phyloP scores from a whole-genome alignment of 2,113 vertebrate genomes.

The Melanotaenia duboulayi region DNA sequence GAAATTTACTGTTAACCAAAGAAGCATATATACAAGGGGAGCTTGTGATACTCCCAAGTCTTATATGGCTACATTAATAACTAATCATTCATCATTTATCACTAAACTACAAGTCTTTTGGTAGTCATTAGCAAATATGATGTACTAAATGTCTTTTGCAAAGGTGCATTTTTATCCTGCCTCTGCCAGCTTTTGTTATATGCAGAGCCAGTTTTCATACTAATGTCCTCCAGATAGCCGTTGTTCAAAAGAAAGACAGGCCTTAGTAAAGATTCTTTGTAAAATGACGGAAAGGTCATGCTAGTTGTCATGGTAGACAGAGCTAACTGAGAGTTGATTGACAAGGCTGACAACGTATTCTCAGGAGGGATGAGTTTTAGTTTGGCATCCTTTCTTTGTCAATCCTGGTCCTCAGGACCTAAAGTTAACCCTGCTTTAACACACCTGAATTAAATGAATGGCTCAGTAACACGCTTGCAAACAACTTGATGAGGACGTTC shows the following conservation, averaged over 20 bases:
- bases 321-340: constrained; percentile 37
- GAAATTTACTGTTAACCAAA: not conserved
- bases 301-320: constrained; percentile 66
- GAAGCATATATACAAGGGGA: not conserved
- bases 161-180: not conserved
- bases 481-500: too few relatives aligned
- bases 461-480: too few relatives aligned
- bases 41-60: not conserved
- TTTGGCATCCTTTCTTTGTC: too few relatives aligned
- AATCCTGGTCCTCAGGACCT: too few relatives aligned
- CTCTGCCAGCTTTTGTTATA: not conserved
- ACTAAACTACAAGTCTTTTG: not conserved
- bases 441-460: too few relatives aligned
- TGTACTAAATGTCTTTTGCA: not conserved
- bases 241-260: constrained; percentile 31
- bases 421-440: too few relatives aligned
- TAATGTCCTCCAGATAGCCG: constrained; percentile 17
- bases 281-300: constrained; percentile 64
- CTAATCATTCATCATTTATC: not conserved
- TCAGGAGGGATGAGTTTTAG: constrained; percentile 33
- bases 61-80: not conserved
- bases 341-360: constrained; percentile 37
- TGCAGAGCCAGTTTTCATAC: not conserved
- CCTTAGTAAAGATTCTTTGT: constrained; percentile 45
- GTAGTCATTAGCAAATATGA: not conserved